Conservation (phyloP, 2,113 vertebrate species). For the Capra hircus region DNA sequence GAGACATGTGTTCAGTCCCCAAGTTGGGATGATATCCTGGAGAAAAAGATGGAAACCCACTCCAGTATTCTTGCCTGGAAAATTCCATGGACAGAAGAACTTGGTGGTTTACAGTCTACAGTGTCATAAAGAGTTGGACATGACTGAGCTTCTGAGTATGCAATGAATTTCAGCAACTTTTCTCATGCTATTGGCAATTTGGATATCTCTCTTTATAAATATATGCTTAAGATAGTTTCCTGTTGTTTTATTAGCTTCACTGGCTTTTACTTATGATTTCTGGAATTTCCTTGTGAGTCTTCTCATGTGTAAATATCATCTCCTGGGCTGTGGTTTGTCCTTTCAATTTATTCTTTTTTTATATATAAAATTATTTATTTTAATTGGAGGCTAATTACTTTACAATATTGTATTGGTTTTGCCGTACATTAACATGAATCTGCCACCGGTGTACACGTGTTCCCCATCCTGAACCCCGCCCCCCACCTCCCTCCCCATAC, state of each 20-base stretch:
- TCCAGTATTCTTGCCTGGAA: background rate
- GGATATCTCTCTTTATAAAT: background rate
- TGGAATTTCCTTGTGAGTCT: background rate
- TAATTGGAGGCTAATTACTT: too few relatives aligned
- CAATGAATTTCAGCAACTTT: background rate
- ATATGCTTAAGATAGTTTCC: background rate
- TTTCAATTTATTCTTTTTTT: background rate
- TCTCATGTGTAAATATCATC: background rate
- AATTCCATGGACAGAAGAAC: background rate
- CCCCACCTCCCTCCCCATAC: too few relatives aligned
- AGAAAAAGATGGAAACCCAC: background rate
- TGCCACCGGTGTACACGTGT: fast-evolving
- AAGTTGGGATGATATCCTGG: background rate
- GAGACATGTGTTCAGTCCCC: background rate
- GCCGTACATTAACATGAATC: too few relatives aligned
- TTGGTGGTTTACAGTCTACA: background rate
- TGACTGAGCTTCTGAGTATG: background rate
- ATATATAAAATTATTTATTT: too few relatives aligned
- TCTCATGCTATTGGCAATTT: background rate
- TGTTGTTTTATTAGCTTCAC: background rate
- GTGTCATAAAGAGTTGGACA: background rate
- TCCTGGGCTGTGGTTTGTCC: background rate
- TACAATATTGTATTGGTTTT: too few relatives aligned
- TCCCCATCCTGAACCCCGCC: too few relatives aligned
- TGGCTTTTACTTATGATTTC: background rate